These are phyloP conservation scores for Idaea straminata DNA, from an alignment of 2,888 invertebrate genomes.

Conservation along the genomic window DNA sequence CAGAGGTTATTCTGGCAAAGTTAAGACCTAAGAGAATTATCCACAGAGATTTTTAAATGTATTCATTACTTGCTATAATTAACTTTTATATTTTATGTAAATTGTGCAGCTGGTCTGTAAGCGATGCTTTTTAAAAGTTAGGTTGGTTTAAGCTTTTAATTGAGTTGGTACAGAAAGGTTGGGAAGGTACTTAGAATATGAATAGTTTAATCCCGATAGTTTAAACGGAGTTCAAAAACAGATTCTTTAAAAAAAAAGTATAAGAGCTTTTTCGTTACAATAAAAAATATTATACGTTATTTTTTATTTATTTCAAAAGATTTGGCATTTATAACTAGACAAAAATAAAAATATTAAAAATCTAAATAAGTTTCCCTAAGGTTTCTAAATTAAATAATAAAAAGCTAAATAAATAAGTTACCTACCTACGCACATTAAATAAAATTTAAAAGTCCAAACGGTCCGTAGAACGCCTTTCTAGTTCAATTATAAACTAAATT, in stretches of 20 bases:
- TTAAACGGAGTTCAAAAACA: background rate
- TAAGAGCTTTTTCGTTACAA: no score
- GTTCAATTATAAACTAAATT: background rate
- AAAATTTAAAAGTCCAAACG: no score
- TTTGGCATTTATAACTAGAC: no score
- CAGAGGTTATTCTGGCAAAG: conserved; percentile 4
- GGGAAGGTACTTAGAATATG: background rate
- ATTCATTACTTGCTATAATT: conserved; percentile 7
- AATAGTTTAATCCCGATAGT: background rate
- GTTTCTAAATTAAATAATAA: no score
- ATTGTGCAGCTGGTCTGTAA: background rate
- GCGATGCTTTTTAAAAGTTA: background rate
- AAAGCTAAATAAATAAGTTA: no score
- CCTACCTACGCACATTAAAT: no score
- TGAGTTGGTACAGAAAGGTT: background rate
- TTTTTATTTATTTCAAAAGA: no score
- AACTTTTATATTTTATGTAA: background rate
- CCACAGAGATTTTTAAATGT: conserved; percentile 6
- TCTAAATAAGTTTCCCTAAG: no score
- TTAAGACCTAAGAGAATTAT: background rate
- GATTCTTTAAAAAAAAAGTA: background rate
- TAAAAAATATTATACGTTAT: no score
- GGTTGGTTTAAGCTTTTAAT: background rate
- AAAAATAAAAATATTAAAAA: no score
- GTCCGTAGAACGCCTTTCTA: no score